Conservation (phyloP, 2,888 invertebrate species). For the Sarcophaga rosellei region DNA sequence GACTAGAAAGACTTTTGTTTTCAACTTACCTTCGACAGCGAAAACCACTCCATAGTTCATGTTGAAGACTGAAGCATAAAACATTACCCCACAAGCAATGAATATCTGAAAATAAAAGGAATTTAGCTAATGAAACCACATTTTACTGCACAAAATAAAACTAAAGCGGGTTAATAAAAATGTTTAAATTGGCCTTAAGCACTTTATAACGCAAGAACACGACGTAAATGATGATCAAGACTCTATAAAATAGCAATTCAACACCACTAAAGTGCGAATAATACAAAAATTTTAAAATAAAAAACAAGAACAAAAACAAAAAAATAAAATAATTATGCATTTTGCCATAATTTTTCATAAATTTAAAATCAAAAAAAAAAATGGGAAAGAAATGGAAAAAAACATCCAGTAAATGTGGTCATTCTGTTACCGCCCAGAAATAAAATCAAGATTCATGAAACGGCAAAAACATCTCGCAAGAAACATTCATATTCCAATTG, state of each 20-base stretch:
- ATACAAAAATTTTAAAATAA: neutral
- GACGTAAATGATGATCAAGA: constrained; percentile 43
- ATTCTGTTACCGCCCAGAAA: constrained; percentile 62
- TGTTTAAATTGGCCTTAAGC: constrained; percentile 26
- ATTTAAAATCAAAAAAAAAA: constrained; percentile 46
- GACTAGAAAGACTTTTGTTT: no score
- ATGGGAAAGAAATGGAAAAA: constrained; percentile 37
- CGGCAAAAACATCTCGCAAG: neutral
- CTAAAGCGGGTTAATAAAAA: constrained; percentile 46
- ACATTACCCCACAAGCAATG: no score
- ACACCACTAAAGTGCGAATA: constrained; percentile 16
- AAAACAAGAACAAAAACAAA: constrained; percentile 11
- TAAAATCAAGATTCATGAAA: constrained; percentile 37
- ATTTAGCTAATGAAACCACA: neutral
- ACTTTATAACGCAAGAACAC: constrained; percentile 14
- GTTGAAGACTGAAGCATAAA: no score
- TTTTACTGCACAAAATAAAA: neutral
- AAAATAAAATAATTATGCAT: constrained; percentile 78
- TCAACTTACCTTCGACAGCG: no score
- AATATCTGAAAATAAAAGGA: no score
- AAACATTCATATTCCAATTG: constrained; percentile 42
- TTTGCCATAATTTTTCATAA: constrained; percentile 75
- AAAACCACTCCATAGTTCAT: no score
- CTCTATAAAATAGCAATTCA: constrained; percentile 26
- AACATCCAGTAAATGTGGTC: constrained; percentile 57